Base-by-base conservation (phyloP, 2,797 vertebrate genomes). In the Manis crassicaudata region DNA sequence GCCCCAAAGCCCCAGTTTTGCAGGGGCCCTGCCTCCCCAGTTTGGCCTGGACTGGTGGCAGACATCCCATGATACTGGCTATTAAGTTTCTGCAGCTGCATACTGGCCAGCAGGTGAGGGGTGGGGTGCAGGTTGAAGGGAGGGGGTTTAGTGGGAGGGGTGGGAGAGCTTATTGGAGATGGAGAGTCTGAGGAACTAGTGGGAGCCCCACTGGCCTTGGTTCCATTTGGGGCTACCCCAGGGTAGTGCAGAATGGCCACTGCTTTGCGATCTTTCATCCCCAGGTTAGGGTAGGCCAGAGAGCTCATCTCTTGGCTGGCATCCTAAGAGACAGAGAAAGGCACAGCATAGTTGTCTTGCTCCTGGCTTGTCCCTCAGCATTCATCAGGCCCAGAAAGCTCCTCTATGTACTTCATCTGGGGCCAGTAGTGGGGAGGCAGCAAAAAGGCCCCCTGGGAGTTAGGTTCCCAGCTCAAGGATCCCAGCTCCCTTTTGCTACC, bases 51-150 rank as follows among this genome's bases (percentile, higher is more conserved):
- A 76, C 56, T 32, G 0, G 98, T 90, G 0, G 98, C 88, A 0
- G 96, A 96, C 56, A 98, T 95, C 95, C 97, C 99, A 86, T 99
- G 99, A 97, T 99, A 99, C 98, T 99, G 99, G 37, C 98, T 99
- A 98, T 99, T 99, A 95, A 99, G 99, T 96, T 99, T 99, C 98
- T 99, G 99, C 46, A 99, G 98, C 97, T 99, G 99, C 98, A 99
- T 98, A 96, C 98, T 99, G 96, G 99, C 99, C 60, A 99, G 97
- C 96, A 99, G 98, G 37, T 99, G 99, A 8, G 99, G 98, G 81
- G 98, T 97, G 0, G 98, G 97, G 97, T 98, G 98, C 72, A 99
- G 96, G 91, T 97, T 98, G 98, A 99, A 98, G 29, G 98, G 93
- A 86, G 98, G 98, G 5, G 98, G 96, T 72, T 99, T 99, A 79